Evolutionary conservation across 2,888 invertebrate species (phyloP).

Genomic region (Scotopteryx bipunctaria): DNA sequence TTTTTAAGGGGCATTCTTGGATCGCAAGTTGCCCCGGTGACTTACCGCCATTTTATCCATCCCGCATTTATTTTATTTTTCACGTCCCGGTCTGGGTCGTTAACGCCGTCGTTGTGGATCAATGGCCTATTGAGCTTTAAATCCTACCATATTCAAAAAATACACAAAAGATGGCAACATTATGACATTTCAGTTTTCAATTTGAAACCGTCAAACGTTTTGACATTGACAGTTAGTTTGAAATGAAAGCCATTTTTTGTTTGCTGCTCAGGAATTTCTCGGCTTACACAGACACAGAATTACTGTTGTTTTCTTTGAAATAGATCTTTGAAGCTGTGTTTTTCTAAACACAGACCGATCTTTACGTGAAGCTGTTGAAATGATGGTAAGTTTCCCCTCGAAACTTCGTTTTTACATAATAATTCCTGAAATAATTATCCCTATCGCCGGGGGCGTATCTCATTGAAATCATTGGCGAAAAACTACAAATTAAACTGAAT

Average conservation of each 20-base stretch:
- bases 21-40: too few species aligned
- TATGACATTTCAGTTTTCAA: neutral
- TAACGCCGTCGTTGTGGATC: too few species aligned
- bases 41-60: too few species aligned
- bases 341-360: neutral
- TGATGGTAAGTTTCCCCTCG: slow-evolving; percentile 59
- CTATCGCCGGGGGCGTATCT: slow-evolving; percentile 28
- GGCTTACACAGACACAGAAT: neutral
- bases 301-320: slow-evolving; percentile 8
- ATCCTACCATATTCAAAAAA: neutral
- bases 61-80: too few species aligned
- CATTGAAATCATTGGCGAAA: neutral
- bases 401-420: neutral
- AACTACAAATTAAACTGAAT: slow-evolving; percentile 2
- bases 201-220: neutral
- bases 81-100: too few species aligned
- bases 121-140: neutral
- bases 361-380: slow-evolving; percentile 38
- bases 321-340: neutral
- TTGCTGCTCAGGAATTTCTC: neutral
- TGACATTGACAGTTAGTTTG: neutral
- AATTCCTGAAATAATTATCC: neutral
- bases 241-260: slow-evolving; percentile 9
- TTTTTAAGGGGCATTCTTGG: too few species aligned
- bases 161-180: neutral